These are phyloP conservation scores for Drosophila nebulosa DNA, from an alignment of 1,140 invertebrate genomes.

Conservation along the genomic window DNA sequence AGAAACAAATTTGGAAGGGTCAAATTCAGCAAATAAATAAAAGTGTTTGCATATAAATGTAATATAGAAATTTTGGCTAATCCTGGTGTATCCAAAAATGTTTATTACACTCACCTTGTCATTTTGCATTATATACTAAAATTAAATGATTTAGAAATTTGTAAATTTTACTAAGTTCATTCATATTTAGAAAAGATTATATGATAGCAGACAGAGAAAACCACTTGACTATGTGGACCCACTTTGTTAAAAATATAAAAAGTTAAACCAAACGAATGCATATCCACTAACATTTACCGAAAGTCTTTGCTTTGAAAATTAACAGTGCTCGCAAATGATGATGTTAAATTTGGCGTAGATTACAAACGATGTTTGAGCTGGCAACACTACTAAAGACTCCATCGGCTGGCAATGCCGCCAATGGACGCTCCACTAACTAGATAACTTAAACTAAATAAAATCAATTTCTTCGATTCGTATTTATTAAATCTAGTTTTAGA, in stretches of 20 bases:
- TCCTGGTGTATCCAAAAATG: background rate
- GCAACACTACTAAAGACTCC: background rate
- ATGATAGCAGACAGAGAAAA: background rate
- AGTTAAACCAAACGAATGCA: background rate
- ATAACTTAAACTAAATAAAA: background rate
- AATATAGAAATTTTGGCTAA: background rate
- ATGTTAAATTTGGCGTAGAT: background rate
- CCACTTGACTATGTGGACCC: background rate
- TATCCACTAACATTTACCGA: background rate
- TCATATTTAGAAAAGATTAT: background rate
- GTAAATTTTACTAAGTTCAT: background rate
- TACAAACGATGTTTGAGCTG: background rate
- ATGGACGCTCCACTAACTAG: slow-evolving; percentile 41
- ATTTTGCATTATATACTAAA: background rate
- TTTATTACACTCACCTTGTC: background rate
- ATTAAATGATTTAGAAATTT: background rate
- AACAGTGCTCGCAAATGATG: background rate
- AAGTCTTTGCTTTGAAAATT: background rate
- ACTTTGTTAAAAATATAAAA: background rate
- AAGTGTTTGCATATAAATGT: background rate
- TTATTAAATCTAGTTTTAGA: background rate
- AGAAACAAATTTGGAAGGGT: background rate
- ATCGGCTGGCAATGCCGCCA: slow-evolving; percentile 54
- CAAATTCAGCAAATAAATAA: background rate
- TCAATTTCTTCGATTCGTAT: background rate